phyloP scores from a whole-genome alignment of 2,888 invertebrate species.

The Microplitis deprimator region DNA sequence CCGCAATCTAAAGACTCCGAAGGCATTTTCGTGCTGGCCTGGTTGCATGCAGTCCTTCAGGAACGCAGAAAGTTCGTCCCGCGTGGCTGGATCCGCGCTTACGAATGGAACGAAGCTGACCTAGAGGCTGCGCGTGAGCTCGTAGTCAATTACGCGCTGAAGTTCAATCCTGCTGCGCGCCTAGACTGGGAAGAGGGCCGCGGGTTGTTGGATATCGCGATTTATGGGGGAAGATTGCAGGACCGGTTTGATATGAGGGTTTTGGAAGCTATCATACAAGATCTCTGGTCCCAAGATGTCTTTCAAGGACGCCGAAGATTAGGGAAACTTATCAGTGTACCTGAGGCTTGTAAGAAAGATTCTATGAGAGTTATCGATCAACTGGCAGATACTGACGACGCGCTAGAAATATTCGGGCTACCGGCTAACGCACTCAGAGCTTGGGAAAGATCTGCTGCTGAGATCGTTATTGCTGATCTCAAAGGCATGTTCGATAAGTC shows the following conservation, averaged over 20 bases:
- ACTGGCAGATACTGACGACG: slow-evolving; percentile 82
- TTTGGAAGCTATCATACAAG: slow-evolving; percentile 78
- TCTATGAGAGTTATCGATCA: slow-evolving; percentile 78
- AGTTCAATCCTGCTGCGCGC: slow-evolving; percentile 44
- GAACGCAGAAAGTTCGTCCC: slow-evolving; percentile 85
- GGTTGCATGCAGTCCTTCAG: slow-evolving; percentile 90
- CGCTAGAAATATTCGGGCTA: slow-evolving; percentile 82
- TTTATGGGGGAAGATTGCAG: slow-evolving; percentile 90
- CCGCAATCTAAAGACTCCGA: slow-evolving; percentile 63
- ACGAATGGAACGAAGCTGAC: slow-evolving; percentile 90
- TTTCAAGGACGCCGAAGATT: slow-evolving; percentile 77
- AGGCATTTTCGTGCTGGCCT: slow-evolving; percentile 83
- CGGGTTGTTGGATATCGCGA: slow-evolving; percentile 83
- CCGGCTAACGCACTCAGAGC: slow-evolving; percentile 90
- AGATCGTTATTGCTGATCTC: slow-evolving; percentile 77
- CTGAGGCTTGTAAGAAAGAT: slow-evolving; percentile 73
- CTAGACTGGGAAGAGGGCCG: slow-evolving; percentile 82
- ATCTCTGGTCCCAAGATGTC: slow-evolving; percentile 69
- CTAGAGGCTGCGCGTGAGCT: slow-evolving; percentile 82
- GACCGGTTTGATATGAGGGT: slow-evolving; percentile 82
- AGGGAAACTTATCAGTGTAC: slow-evolving; percentile 60
- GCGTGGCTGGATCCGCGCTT: slow-evolving; percentile 87
- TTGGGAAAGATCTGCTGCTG: slow-evolving; percentile 82
- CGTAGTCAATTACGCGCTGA: slow-evolving; percentile 69
- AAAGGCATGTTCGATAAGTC: slow-evolving; percentile 70